Conservation (phyloP, 1,140 invertebrate species). For the Apis dorsata region DNA sequence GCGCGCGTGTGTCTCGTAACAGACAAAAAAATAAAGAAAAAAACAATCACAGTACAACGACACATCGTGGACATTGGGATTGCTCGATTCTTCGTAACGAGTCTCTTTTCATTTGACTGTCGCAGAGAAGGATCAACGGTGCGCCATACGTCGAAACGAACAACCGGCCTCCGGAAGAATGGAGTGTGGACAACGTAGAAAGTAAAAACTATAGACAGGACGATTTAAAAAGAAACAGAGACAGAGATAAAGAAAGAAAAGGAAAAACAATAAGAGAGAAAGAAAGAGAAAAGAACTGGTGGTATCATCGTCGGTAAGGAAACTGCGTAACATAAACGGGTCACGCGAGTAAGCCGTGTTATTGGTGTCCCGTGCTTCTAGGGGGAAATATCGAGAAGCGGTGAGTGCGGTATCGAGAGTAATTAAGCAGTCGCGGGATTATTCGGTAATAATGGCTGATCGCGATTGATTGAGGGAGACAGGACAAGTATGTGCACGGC, state of each 20-base stretch:
- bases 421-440: conserved; percentile 42
- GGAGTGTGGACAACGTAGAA: conserved; percentile 10
- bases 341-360: conserved; percentile 7
- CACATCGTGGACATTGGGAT: neutral
- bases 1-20: neutral
- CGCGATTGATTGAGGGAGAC: conserved; percentile 22
- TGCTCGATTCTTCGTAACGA: conserved; percentile 16
- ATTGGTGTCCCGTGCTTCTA: conserved; percentile 22
- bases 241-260: neutral
- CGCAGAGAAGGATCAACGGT: conserved; percentile 28
- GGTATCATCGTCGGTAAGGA: neutral
- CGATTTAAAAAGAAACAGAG: neutral
- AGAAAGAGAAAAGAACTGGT: neutral
- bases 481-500: conserved; percentile 13
- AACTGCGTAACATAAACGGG: conserved; percentile 2
- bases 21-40: neutral
- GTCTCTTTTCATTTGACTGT: conserved; percentile 33
- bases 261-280: neutral
- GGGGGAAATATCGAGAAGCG: conserved; percentile 20
- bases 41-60: neutral
- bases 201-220: conserved; percentile 4
- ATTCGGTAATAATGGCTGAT: conserved; percentile 38
- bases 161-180: conserved; percentile 2
- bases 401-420: conserved; percentile 43
- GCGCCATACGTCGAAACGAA: conserved; percentile 25